Evolutionary conservation across 2,888 invertebrate genomes (phyloP).

Genomic region (Clivina fossor): DNA sequence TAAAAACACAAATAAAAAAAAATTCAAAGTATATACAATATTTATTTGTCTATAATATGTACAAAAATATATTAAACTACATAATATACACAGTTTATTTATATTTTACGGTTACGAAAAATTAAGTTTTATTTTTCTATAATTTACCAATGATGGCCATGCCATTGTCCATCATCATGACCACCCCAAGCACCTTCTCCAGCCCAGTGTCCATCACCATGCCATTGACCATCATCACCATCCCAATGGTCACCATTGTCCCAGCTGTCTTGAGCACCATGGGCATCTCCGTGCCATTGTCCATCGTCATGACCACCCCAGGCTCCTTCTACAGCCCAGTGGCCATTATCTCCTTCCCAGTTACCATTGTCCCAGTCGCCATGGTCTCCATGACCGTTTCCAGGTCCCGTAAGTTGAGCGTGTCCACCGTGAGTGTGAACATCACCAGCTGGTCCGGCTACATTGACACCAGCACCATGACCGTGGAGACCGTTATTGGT

Average conservation of each 20-base stretch:
- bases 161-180: constrained; percentile 12
- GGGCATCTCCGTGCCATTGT: constrained; percentile 33
- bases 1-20: too few relatives aligned
- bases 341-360: not conserved
- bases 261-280: constrained; percentile 24
- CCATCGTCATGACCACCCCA: constrained; percentile 31
- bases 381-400: constrained; percentile 9
- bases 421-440: constrained; percentile 42
- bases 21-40: too few relatives aligned
- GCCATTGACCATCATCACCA: constrained; percentile 45
- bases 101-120: too few relatives aligned
- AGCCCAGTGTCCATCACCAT: constrained; percentile 42
- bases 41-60: too few relatives aligned
- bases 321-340: constrained; percentile 5
- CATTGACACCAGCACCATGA: constrained; percentile 44
- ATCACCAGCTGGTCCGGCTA: constrained; percentile 44
- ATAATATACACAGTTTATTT: too few relatives aligned
- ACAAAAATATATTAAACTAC: too few relatives aligned
- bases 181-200: constrained; percentile 13
- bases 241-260: constrained; percentile 32
- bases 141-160: too few relatives aligned
- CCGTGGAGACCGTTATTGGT: constrained; percentile 30
- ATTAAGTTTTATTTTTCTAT: too few relatives aligned
- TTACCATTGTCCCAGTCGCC: not conserved
- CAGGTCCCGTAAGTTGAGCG: constrained; percentile 11